Conservation (phyloP, 2,888 invertebrate species). For the Cremastobaeus sp. region DNA sequence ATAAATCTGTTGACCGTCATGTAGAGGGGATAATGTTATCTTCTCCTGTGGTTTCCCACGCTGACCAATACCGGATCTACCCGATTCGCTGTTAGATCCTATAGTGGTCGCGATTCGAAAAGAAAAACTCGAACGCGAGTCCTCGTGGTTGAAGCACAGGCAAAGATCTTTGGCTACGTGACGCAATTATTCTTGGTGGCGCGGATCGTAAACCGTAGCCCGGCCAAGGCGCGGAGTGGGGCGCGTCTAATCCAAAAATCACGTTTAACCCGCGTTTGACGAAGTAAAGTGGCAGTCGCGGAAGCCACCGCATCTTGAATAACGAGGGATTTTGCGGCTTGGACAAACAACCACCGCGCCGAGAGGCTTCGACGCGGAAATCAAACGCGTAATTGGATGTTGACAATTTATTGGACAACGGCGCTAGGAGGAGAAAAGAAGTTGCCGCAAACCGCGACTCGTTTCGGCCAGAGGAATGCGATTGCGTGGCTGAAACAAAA, state of each 20-base stretch:
- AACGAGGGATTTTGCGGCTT: constrained; percentile 34
- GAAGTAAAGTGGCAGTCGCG: constrained; percentile 29
- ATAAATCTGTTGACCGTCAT: constrained; percentile 21
- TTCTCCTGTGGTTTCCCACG: constrained; percentile 41
- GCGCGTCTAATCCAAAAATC: constrained; percentile 33
- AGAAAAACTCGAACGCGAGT: constrained; percentile 24
- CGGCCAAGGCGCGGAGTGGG: background rate
- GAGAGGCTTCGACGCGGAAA: constrained; percentile 37
- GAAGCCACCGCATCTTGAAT: constrained; percentile 28
- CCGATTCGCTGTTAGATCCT: background rate
- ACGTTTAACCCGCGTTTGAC: constrained; percentile 17
- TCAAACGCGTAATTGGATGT: constrained; percentile 47
- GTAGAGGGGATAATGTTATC: background rate
- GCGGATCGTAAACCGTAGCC: constrained; percentile 15
- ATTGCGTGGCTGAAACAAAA: constrained; percentile 8
- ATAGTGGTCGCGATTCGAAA: constrained; percentile 18
- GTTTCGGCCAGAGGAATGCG: constrained; percentile 29
- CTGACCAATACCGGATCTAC: constrained; percentile 42
- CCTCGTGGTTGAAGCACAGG: constrained; percentile 20
- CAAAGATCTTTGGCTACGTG: constrained; percentile 47
- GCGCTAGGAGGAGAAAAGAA: constrained; percentile 25
- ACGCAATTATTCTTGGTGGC: constrained; percentile 39
- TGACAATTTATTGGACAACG: constrained; percentile 48
- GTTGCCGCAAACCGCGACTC: constrained; percentile 24
- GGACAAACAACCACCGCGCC: constrained; percentile 12